Evolutionary conservation across 2,888 invertebrate genomes (phyloP), one percentile per base, ranked within the genome.

Genomic region (Listrodromus nycthemerus): DNA sequence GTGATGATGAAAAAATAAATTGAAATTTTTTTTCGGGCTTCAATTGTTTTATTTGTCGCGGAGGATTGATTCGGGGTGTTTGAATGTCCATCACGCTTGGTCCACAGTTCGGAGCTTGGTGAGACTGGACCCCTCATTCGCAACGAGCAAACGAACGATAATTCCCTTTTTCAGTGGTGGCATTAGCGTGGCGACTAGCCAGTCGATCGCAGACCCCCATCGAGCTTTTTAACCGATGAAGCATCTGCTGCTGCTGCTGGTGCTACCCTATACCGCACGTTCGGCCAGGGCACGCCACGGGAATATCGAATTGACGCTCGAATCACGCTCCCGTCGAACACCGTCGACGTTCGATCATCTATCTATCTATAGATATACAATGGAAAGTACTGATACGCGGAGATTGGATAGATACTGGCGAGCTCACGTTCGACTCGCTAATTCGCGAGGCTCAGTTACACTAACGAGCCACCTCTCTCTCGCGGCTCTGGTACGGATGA

Each of bases 391-490:
- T 65, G 58, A 77, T 66, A 37, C 55, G 50, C 30, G n/a, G 21
- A 24, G 41, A 71, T 55, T 58, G 52, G 70, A 69, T 79, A 71
- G 63, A 69, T 70, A 63, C 37, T 10, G 65, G 65, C 75, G 81
- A 70, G 48, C 63, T 50, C 80, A 82, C 83, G 74, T 82, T 84
- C 84, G 83, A 86, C 80, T 84, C 81, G 73, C 80, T 84, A 80
- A 80, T 80, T 80, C 80, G 82, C 61, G 67, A 78, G 73, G 77
- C 73, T 82, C 82, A 78, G 82, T 82, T 74, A 69, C 82, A 74
- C 78, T 82, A 82, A 82, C 82, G 82, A 58, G 8, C 48, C 45
- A 58, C 61, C 70, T 24, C 21, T 33, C 71, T 37, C 37, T 16
- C 61, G 13, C 21, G 30, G 48, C 13, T 55, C 13, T 37, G 37